A percentile compares a stretch with the other conserved stretches of the same genome.
Evolutionary conservation across 2,888 invertebrate species (phyloP).

Genomic region (Scaptomyza caliginosa): DNA sequence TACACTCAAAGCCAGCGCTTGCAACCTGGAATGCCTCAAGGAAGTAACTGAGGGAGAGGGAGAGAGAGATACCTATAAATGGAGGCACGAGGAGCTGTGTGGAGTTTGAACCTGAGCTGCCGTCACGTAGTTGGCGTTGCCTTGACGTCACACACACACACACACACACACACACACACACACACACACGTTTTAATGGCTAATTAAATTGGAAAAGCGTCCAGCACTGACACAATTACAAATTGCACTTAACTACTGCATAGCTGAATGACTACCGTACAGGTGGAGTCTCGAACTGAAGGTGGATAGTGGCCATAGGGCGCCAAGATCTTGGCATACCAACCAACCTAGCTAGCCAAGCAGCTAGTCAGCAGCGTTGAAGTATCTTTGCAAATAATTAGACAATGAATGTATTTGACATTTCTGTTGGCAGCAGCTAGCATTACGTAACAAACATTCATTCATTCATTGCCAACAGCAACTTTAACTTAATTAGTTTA

Average conservation of each 20-base stretch:
- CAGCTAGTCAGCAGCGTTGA: constrained; percentile 4
- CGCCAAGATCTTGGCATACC: constrained; percentile 40
- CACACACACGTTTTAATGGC: constrained; percentile 64
- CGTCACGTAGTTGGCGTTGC: constrained; percentile 53
- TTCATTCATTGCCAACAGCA: constrained; percentile 12
- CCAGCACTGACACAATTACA: constrained; percentile 75
- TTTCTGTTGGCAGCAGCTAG: constrained; percentile 24
- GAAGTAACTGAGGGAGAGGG: not conserved
- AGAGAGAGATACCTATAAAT: not conserved
- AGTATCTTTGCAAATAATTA: constrained; percentile 45
- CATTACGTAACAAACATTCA: constrained; percentile 23
- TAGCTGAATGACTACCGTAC: constrained; percentile 25
- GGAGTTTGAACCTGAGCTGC: constrained; percentile 32
- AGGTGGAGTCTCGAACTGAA: not conserved
- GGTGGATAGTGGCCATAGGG: constrained; percentile 19
- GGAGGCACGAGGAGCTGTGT: not conserved
- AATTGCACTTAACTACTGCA: constrained; percentile 74
- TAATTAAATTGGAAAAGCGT: constrained; percentile 73
- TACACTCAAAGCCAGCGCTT: constrained; percentile 32
- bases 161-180: constrained; percentile 30
- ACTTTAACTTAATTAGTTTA: constrained; percentile 47
- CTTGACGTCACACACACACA: constrained; percentile 66
- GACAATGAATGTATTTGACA: constrained; percentile 54
- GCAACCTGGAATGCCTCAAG: constrained; percentile 20
- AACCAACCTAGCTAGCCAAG: constrained; percentile 5